Evolutionary conservation across 2,888 invertebrate species (phyloP), one percentile per base, ranked within the genome.

Genomic region (Julus scanicus): DNA sequence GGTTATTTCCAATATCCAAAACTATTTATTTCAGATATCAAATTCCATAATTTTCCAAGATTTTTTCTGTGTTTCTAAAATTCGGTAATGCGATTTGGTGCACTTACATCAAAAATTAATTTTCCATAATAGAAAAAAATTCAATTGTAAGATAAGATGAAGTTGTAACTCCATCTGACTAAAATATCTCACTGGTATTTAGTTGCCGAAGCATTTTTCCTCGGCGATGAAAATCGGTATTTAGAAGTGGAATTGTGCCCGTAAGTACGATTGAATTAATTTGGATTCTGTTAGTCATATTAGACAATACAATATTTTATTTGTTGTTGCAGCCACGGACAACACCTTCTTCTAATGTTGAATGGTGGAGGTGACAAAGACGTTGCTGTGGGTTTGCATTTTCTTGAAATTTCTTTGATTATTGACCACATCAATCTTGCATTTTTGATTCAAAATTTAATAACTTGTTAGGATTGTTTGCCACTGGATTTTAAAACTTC

Each of bases 171-270:
- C 29, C 29, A 29, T 29, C 29, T 29, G 29, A 29, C 29, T 29
- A 29, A 29, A 29, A 29, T 29, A 29, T 29, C 29, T 29, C 29
- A 29, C 29, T 29, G 29, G 29, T 29, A 29, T 29, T n/a, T n/a
- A 92, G 93, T 93, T 89, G 93, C 93, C 15, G 93, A 94, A 91
- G 92, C 92, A 17, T 94, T 94, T 91, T 93, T 94, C 90, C 91
- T 93, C 71, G 92, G 93, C 88, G 92, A 92, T 40, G 90, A 92
- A 57, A 91, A 92, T 8, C 91, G 93, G 88, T 94, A 94, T 90
- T 90, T 93, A 37, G 94, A 93, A 91, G 92, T 93, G 20, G 93
- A 93, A 89, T 90, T 93, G 29, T 92, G 92, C 63, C 93, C 93
- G 91, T 93, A 92, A 91, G 93, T 93, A 84, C 91, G 91, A 89